Percentiles rank a stretch among this genome's conserved stretches.
These are phyloP conservation scores for Chydorus sphaericus DNA, from an alignment of 2,888 invertebrate species.

Conservation along the genomic window DNA sequence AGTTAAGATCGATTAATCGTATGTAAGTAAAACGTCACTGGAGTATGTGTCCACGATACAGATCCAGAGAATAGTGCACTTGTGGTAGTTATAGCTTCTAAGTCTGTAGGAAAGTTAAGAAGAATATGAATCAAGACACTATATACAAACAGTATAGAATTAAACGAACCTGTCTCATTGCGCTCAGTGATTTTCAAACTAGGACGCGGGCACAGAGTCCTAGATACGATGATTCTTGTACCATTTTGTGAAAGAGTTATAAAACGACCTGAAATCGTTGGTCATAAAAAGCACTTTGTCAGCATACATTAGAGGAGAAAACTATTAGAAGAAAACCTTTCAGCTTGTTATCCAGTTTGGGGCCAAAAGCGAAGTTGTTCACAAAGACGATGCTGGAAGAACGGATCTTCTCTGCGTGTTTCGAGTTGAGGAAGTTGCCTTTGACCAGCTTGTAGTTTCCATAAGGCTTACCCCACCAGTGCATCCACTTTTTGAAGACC, in stretches of 20 bases:
- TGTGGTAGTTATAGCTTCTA: no score
- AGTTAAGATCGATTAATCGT: no score
- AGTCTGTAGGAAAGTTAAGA: no score
- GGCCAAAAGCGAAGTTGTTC: slow-evolving; percentile 98
- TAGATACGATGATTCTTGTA: slow-evolving; percentile 93
- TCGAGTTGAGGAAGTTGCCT: slow-evolving; percentile 86
- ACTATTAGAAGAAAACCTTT: slow-evolving; percentile 42
- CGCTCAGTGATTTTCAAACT: slow-evolving; percentile 96
- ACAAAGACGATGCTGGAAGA: slow-evolving; percentile 93
- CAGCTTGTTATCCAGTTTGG: slow-evolving; percentile 88
- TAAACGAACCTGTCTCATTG: no score
- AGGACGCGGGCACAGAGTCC: slow-evolving; percentile 94
- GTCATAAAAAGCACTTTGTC: neutral
- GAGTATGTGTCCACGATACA: no score
- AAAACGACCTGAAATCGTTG: neutral
- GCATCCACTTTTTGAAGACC: slow-evolving; percentile 88
- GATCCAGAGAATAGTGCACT: no score
- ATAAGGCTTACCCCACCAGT: slow-evolving; percentile 91
- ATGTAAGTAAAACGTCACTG: no score
- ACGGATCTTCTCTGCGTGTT: slow-evolving; percentile 85
- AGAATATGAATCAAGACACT: no score
- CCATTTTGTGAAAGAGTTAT: slow-evolving; percentile 89
- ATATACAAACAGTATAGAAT: no score
- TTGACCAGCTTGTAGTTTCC: slow-evolving; percentile 82
- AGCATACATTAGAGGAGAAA: neutral